phyloP scores from a whole-genome alignment of 2,797 vertebrate species.

The Schizopygopsis malacanthus region DNA sequence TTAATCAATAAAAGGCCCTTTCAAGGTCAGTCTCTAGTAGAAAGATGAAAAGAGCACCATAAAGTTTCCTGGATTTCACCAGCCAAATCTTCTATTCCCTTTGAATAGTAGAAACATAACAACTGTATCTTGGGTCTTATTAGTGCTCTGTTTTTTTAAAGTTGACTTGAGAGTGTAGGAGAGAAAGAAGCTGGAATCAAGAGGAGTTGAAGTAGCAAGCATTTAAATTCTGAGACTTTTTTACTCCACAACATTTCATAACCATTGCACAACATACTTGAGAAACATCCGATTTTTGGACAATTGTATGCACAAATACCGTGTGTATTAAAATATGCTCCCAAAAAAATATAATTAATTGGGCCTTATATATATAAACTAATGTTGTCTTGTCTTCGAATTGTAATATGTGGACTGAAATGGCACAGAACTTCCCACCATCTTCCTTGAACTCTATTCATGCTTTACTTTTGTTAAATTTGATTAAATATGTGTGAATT shows the following conservation, averaged over 20 bases:
- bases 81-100: slow-evolving; percentile 8
- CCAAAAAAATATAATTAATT: not conserved
- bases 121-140: slow-evolving; percentile 24
- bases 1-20: slow-evolving; percentile 5
- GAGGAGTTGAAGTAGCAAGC: not conserved
- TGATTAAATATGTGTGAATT: not conserved
- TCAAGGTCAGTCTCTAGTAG: not conserved
- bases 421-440: not conserved
- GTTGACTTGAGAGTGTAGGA: not conserved
- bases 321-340: not conserved
- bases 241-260: not conserved
- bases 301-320: not conserved
- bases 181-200: not conserved
- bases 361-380: not conserved
- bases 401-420: not conserved
- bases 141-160: not conserved
- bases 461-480: not conserved
- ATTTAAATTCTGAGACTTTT: not conserved
- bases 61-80: slow-evolving; percentile 13
- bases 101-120: slow-evolving; percentile 14
- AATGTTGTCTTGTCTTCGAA: not conserved
- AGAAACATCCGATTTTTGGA: not conserved
- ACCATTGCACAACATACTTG: not conserved
- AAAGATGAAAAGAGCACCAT: slow-evolving; percentile 18
- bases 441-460: not conserved